Percentiles rank a stretch among this genome's conserved stretches.
Evolutionary conservation across 2,888 invertebrate species (phyloP).

Genomic region (Toxonevra muliebris): DNA sequence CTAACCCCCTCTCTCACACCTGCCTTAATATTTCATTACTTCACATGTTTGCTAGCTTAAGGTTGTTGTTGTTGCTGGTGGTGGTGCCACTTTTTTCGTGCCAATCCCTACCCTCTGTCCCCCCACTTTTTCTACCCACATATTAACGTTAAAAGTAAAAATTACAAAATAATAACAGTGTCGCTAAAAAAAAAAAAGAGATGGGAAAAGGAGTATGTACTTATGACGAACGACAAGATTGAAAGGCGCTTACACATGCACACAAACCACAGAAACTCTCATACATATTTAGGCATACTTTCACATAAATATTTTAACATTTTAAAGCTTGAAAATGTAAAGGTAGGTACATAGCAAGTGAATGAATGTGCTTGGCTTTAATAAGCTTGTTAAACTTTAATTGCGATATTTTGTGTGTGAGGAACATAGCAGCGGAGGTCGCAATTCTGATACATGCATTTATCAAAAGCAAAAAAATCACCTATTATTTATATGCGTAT

Average conservation of each 20-base stretch:
- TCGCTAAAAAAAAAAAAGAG: not conserved
- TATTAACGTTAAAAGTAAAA: not conserved
- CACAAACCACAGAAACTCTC: not conserved
- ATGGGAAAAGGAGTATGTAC: too few species aligned
- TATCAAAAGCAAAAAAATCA: too few species aligned
- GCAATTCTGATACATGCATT: too few species aligned
- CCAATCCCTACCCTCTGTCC: not conserved
- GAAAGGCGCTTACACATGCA: not conserved
- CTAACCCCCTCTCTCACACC: too few species aligned
- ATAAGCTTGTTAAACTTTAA: not conserved
- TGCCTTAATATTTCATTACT: too few species aligned
- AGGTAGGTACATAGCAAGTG: too few species aligned
- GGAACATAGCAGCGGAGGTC: not conserved
- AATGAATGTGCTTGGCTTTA: not conserved
- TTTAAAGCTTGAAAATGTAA: too few species aligned
- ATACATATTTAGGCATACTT: not conserved
- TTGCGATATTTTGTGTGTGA: not conserved
- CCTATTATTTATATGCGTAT: too few species aligned
- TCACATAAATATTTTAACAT: not conserved
- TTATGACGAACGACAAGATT: too few species aligned
- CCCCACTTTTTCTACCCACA: not conserved
- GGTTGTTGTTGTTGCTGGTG: too few species aligned
- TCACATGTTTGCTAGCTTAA: too few species aligned
- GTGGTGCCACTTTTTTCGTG: too few species aligned
- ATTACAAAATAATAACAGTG: constrained; percentile 1